Conservation (phyloP, 2,888 invertebrate genomes). For the Habroteleia sp. region DNA sequence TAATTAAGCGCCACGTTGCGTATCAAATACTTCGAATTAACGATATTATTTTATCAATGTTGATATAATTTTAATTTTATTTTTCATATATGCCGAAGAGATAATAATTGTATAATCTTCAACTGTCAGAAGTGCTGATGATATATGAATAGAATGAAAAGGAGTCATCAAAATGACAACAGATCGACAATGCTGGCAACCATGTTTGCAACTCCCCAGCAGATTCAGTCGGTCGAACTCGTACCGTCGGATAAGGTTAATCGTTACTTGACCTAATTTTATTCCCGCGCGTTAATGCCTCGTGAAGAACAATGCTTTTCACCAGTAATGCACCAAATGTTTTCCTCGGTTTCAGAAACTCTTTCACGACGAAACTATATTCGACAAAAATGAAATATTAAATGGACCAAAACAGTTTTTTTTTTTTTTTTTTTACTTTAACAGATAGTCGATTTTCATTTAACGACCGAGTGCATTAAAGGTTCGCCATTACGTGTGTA, state of each 20-base stretch:
- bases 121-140: no score
- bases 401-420: no score
- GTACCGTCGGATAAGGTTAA: constrained; percentile 75
- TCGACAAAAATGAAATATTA: constrained; percentile 22
- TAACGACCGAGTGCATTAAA: no score
- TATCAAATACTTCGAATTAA: no score
- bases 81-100: no score
- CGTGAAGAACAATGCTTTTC: constrained; percentile 74
- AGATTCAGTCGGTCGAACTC: constrained; percentile 62
- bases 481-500: no score
- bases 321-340: constrained; percentile 36
- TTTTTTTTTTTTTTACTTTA: no score
- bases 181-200: constrained; percentile 42
- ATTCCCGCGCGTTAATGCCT: constrained; percentile 75
- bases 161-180: constrained; percentile 35
- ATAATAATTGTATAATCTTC: no score
- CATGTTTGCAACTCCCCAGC: constrained; percentile 55
- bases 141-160: constrained; percentile 11
- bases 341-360: constrained; percentile 35
- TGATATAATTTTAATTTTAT: no score
- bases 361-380: constrained; percentile 5
- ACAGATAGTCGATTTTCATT: no score
- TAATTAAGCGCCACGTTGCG: no score
- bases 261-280: constrained; percentile 80
- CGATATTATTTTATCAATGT: no score